A percentile compares a stretch with the other conserved stretches of the same genome.
phyloP scores from a whole-genome alignment of 64 coral and sea anemone species.

The Montipora capricornis region DNA sequence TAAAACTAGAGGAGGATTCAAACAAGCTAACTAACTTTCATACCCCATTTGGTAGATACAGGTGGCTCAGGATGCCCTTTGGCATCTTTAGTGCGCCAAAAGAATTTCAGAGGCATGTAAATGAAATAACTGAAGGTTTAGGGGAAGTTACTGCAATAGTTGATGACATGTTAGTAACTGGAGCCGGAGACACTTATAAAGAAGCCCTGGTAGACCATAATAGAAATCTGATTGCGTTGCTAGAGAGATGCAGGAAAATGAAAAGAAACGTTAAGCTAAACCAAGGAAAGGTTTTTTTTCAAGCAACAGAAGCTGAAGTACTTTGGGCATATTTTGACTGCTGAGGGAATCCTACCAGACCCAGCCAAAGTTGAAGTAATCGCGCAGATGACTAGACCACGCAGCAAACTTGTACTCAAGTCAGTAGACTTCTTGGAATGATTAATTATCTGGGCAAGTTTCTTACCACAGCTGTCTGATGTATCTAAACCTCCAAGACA shows the following conservation, averaged over 20 bases:
- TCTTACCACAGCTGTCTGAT: background rate
- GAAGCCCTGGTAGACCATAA: background rate
- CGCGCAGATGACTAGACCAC: background rate
- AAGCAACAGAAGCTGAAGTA: background rate
- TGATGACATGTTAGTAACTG: conserved; percentile 5
- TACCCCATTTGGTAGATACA: background rate
- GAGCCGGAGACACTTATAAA: background rate
- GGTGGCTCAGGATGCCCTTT: background rate
- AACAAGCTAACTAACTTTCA: background rate
- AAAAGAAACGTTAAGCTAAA: no score
- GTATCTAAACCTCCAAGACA: background rate
- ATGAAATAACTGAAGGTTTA: background rate
- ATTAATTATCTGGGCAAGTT: background rate
- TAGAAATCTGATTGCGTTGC: no score
- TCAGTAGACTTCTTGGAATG: background rate
- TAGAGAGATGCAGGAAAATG: no score
- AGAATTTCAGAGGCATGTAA: background rate
- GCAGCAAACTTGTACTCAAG: background rate
- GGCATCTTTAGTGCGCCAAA: background rate
- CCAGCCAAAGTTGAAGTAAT: background rate
- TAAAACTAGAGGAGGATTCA: background rate
- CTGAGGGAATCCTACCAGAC: background rate
- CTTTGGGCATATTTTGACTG: no score
- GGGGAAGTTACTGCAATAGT: background rate
- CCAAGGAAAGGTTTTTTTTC: background rate